These are phyloP conservation scores for Puma concolor DNA, from an alignment of 2,113 vertebrate genomes.

Conservation along the genomic window DNA sequence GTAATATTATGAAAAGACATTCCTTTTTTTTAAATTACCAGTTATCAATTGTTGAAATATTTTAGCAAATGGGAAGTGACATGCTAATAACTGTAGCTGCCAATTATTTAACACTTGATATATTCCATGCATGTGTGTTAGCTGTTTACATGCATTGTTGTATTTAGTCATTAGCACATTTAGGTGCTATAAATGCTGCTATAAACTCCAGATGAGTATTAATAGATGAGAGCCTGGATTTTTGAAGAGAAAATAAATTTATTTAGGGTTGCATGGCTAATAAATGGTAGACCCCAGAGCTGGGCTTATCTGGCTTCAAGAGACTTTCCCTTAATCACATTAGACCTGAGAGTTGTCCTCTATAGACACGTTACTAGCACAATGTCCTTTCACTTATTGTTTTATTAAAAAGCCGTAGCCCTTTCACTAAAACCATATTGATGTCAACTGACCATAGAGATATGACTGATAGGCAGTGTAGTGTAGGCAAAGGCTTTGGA, in stretches of 20 bases:
- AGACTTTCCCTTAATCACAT: neutral
- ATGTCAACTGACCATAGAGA: neutral
- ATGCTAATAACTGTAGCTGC: neutral
- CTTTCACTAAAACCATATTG: neutral
- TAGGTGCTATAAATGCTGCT: neutral
- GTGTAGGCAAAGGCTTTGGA: neutral
- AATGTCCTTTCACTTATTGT: neutral
- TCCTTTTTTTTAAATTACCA: neutral
- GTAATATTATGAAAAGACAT: neutral
- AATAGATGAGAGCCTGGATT: neutral
- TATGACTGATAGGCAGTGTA: neutral
- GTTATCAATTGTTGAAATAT: neutral
- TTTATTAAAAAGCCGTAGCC: neutral
- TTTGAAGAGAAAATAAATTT: neutral
- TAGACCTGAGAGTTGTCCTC: neutral
- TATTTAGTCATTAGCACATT: neutral
- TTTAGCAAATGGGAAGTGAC: constrained; percentile 19
- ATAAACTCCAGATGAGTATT: neutral
- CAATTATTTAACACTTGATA: neutral
- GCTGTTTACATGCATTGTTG: neutral
- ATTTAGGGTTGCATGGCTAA: neutral
- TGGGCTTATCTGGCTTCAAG: neutral
- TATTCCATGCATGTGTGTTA: neutral
- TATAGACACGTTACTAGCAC: neutral
- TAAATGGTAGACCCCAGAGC: neutral